A percentile compares a stretch with the other conserved stretches of the same genome.
phyloP scores from a whole-genome alignment of 1,140 invertebrate species.

The Zeugodacus cucurbitae region DNA sequence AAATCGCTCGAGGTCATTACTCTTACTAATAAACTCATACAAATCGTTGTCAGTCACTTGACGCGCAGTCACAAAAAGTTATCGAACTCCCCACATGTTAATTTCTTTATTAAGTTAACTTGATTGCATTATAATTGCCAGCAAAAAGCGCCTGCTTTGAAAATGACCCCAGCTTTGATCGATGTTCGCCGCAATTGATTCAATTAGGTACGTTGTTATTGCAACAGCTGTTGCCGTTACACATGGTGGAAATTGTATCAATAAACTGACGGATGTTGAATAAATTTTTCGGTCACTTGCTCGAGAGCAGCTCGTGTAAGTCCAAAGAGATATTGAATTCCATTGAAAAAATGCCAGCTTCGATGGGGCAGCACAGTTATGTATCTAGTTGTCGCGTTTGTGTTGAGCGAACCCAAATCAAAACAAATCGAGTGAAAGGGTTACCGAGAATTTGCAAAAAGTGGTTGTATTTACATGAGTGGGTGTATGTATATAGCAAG shows the following conservation, averaged over 20 bases:
- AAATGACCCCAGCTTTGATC: neutral
- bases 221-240: neutral
- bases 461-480: neutral
- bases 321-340: neutral
- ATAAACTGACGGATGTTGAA: neutral
- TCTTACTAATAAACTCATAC: neutral
- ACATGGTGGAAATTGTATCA: neutral
- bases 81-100: neutral
- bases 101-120: neutral
- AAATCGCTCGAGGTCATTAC: too few species aligned
- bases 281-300: neutral
- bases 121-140: neutral
- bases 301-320: neutral
- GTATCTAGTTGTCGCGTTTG: neutral
- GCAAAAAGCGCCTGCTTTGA: neutral
- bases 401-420: neutral
- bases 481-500: neutral
- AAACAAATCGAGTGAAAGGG: conserved; percentile 13
- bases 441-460: neutral
- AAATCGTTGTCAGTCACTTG: neutral
- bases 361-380: neutral
- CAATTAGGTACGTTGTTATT: neutral
- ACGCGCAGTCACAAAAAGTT: neutral
- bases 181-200: neutral
- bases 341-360: neutral